Evolutionary conservation across 2,888 invertebrate genomes (phyloP).

Genomic region (Caprella mutica): DNA sequence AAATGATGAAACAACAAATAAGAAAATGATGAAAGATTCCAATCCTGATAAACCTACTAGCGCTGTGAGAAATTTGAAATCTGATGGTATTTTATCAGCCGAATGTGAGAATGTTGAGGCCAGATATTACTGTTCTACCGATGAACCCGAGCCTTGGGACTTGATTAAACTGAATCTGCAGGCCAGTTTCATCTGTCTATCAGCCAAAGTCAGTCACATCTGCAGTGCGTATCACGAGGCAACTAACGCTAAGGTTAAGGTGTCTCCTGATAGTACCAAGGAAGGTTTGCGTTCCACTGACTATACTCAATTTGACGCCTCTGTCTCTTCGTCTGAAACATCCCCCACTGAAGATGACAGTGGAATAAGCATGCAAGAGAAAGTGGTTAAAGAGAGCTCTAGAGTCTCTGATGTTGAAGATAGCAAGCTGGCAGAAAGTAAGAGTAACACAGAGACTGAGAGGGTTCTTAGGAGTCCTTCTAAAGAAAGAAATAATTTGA

Average conservation of each 20-base stretch:
- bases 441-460: no score
- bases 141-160: constrained; percentile 75
- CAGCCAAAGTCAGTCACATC: constrained; percentile 68
- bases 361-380: constrained; percentile 23
- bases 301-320: no score
- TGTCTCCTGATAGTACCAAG: background rate
- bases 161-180: constrained; percentile 73
- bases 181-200: constrained; percentile 73
- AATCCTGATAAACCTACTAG: no score
- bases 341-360: constrained; percentile 33
- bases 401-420: no score
- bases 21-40: no score
- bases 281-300: background rate
- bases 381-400: no score
- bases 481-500: no score
- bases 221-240: constrained; percentile 44
- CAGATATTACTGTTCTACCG: constrained; percentile 55
- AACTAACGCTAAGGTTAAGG: background rate
- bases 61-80: no score
- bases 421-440: no score
- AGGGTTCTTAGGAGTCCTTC: no score
- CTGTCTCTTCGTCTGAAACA: constrained; percentile 21
- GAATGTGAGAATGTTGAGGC: background rate
- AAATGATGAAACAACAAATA: no score
- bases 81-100: no score